Evolutionary conservation across 1,140 invertebrate species (phyloP), one percentile per base, ranked within the genome.

Genomic region (Babylonia areolata): DNA sequence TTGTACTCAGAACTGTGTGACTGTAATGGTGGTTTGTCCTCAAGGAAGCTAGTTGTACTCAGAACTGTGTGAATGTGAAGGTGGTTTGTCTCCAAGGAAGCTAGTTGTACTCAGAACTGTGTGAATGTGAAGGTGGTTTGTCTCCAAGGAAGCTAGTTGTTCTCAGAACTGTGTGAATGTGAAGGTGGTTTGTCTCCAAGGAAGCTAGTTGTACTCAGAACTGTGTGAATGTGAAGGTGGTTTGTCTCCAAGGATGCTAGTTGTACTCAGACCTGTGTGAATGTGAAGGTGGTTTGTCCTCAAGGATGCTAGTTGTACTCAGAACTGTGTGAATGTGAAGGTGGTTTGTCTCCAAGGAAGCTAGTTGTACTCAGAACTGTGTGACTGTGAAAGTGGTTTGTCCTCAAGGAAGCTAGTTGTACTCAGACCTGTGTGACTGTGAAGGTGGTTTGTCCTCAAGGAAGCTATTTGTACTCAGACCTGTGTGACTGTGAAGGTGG

Each of bases 51-150:
- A 71, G 28, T 71, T 33, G 69, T 33, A n/a, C 33, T 71, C 11
- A n/a, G 33, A 71, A 71, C 28, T n/a, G n/a, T n/a, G 33, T n/a
- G 69, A n/a, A 9, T 71, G 28, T 71, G 46, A 51, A 6, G 46
- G 46, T 51, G 6, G 69, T 71, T 71, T 28, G n/a, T 51, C 20
- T 51, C 46, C 46, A 51, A 20, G 46, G 9, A 9, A n/a, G 11
- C 69, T n/a, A 71, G 33, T 71, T 71, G 69, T 71, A 71, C 33
- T 33, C 11, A n/a, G 69, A 83, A 12, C 64, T 37, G n/a, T 86
- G 87, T 81, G 89, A 89, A 73, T 92, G 88, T 46, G 46, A 51
- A 6, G 46, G 46, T 51, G 6, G 69, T 71, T 71, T n/a, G n/a
- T n/a, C n/a, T n/a, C n/a, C n/a, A n/a, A n/a, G n/a, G n/a, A n/a